A percentile compares a stretch with the other conserved stretches of the same genome.
phyloP scores from a whole-genome alignment of 2,888 invertebrate genomes.

The Hesperia comma region DNA sequence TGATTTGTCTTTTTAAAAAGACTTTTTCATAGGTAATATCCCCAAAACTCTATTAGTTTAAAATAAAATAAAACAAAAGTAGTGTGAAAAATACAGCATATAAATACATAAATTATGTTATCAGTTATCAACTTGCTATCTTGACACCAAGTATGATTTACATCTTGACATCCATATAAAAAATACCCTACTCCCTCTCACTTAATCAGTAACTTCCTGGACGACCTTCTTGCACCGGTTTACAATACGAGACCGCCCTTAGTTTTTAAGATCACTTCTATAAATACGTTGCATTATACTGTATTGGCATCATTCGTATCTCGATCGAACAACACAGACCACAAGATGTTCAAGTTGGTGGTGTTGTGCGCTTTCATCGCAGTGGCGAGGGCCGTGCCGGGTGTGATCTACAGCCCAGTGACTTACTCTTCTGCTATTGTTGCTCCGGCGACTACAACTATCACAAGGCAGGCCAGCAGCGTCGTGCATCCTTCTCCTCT shows the following conservation, averaged over 20 bases:
- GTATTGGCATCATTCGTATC: slow-evolving; percentile 66
- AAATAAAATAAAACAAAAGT: no score
- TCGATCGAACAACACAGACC: slow-evolving; percentile 69
- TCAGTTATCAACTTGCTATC: no score
- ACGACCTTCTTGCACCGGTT: slow-evolving; percentile 70
- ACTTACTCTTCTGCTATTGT: slow-evolving; percentile 54
- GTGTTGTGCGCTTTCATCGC: slow-evolving; percentile 85
- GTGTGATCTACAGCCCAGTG: slow-evolving; percentile 49
- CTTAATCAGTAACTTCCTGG: slow-evolving; percentile 75
- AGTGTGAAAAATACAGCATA: no score
- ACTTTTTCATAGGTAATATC: no score
- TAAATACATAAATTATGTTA: no score
- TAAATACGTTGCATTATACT: slow-evolving; percentile 60
- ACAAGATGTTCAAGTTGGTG: slow-evolving; percentile 81
- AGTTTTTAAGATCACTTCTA: slow-evolving; percentile 64
- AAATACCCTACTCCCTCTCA: slow-evolving; percentile 9
- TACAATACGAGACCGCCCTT: slow-evolving; percentile 68
- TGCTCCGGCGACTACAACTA: slow-evolving; percentile 63
- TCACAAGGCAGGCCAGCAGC: slow-evolving; percentile 70
- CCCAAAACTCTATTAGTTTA: no score
- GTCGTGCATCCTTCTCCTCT: slow-evolving; percentile 73
- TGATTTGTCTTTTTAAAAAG: no score
- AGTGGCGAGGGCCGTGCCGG: slow-evolving; percentile 76
- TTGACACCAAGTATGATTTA: no score
- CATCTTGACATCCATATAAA: no score